phyloP scores from a whole-genome alignment of 2,888 invertebrate genomes.

The Aelia acuminata region DNA sequence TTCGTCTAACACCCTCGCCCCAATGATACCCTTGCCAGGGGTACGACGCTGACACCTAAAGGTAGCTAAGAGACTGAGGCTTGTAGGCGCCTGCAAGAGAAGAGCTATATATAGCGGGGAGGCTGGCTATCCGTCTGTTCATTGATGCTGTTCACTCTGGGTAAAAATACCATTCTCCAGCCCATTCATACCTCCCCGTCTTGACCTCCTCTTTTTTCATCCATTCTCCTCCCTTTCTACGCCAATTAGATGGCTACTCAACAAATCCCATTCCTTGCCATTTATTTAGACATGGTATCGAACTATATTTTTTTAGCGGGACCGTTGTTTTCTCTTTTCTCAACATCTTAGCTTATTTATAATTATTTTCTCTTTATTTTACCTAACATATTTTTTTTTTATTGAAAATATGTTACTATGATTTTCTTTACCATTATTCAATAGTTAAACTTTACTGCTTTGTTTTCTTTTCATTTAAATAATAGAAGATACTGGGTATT shows the following conservation, averaged over 20 bases:
- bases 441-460: no score
- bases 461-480: no score
- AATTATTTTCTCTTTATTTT: no score
- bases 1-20: neutral
- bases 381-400: no score
- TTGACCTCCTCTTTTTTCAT: conserved; percentile 18
- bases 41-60: neutral
- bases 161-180: conserved; percentile 48
- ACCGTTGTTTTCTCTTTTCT: no score
- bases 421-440: no score
- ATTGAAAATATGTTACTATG: no score
- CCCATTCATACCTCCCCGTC: conserved; percentile 40
- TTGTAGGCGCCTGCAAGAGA: neutral
- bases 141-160: conserved; percentile 32
- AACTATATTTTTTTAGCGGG: no score
- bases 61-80: neutral
- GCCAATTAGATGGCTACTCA: neutral
- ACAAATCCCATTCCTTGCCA: neutral
- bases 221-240: neutral
- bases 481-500: no score
- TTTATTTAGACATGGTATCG: neutral
- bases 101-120: conserved; percentile 1
- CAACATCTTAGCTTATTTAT: no score
- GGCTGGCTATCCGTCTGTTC: conserved; percentile 20
- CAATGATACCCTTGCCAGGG: neutral